A percentile compares a stretch with the other conserved stretches of the same genome.
Conservation (phyloP, 2,797 vertebrate species). For the Myotis vivesi region DNA sequence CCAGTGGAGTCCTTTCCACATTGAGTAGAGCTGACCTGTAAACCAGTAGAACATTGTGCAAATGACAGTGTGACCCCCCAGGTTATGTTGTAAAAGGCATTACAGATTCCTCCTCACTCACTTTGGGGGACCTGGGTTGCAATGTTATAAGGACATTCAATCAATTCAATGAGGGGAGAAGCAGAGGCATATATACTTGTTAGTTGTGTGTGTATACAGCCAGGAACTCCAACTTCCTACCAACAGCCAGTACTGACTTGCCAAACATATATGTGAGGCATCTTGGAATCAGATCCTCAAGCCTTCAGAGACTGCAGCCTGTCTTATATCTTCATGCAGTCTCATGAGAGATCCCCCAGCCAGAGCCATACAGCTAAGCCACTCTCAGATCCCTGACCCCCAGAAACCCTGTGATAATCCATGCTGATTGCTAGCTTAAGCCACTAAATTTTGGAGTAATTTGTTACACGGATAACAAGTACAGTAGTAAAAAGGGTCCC, state of each 20-base stretch:
- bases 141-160: not conserved
- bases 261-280: not conserved
- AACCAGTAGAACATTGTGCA: not conserved
- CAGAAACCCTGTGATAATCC: not conserved
- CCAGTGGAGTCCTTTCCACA: not conserved
- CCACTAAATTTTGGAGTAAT: not conserved
- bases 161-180: not conserved
- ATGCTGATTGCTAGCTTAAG: not conserved
- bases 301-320: not conserved
- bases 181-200: too few species aligned
- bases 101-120: not conserved
- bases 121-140: not conserved
- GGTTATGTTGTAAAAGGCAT: not conserved
- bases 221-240: not conserved
- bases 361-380: not conserved
- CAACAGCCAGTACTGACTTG: not conserved
- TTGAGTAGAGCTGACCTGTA: not conserved
- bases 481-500: not conserved
- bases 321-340: not conserved
- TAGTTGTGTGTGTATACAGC: too few species aligned
- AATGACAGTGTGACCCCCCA: not conserved
- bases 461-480: not conserved
- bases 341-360: not conserved
- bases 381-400: not conserved
- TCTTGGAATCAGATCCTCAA: not conserved